These are phyloP conservation scores for Aix galericulata DNA, from an alignment of 2,113 vertebrate genomes.

Conservation along the genomic window DNA sequence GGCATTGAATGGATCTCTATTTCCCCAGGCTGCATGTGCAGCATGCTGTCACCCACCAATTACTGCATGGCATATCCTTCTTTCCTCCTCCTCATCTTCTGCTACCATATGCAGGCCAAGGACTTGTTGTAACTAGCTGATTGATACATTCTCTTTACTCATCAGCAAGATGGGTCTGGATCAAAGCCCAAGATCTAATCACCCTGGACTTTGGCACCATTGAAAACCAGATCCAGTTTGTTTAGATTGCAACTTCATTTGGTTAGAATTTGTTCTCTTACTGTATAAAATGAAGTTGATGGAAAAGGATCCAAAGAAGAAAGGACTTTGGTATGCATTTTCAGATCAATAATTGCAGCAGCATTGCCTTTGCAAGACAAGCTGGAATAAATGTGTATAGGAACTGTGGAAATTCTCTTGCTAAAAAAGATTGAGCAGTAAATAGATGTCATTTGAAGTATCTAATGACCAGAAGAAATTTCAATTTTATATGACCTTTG, in stretches of 20 bases:
- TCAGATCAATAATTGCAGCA: not conserved
- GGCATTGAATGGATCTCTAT: conserved; percentile 13
- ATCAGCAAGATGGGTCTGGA: not conserved
- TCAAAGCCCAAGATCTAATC: conserved; percentile 12
- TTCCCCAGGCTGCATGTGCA: not conserved
- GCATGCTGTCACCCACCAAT: conserved; percentile 47
- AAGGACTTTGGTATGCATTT: not conserved
- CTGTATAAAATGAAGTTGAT: not conserved
- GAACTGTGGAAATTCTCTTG: not conserved
- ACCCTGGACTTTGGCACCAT: not conserved
- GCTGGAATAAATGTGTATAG: not conserved
- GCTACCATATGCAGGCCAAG: conserved; percentile 37
- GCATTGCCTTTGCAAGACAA: not conserved
- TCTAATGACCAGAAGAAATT: not conserved
- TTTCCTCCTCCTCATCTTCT: conserved; percentile 66
- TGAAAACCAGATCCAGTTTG: not conserved
- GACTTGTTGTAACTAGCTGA: conserved; percentile 50
- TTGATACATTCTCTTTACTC: conserved; percentile 35
- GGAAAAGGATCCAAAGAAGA: not conserved
- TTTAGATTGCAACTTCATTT: not conserved
- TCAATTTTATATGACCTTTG: not conserved
- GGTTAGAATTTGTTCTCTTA: not conserved
- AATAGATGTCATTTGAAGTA: not conserved
- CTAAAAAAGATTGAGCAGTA: not conserved
- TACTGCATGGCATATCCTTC: not conserved